Evolutionary conservation across 2,888 invertebrate species (phyloP).

Genomic region (Lithosia quadra): DNA sequence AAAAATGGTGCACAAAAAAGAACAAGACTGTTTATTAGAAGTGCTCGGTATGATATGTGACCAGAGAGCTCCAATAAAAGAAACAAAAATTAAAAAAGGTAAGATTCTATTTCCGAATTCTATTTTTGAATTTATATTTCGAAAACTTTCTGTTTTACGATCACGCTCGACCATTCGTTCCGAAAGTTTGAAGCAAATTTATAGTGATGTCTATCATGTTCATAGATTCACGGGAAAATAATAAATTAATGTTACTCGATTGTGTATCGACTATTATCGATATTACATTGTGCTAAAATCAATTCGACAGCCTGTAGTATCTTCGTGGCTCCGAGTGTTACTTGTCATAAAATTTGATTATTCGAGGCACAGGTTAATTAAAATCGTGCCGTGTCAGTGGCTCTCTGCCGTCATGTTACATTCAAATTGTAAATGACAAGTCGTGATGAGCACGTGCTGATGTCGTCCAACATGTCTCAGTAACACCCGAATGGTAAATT

Average conservation of each 20-base stretch:
- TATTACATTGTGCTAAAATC: constrained; percentile 15
- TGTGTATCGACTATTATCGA: constrained; percentile 18
- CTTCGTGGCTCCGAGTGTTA: constrained; percentile 14
- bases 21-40: constrained; percentile 73
- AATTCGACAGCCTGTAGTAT: constrained; percentile 13
- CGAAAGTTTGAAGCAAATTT: constrained; percentile 35
- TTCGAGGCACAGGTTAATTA: constrained; percentile 45
- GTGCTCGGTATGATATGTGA: constrained; percentile 73
- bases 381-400: constrained; percentile 40
- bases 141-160: constrained; percentile 35
- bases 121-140: constrained; percentile 36
- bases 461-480: constrained; percentile 17
- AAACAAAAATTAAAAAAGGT: constrained; percentile 63
- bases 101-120: constrained; percentile 52
- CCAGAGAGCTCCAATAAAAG: constrained; percentile 60
- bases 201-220: constrained; percentile 21
- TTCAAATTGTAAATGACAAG: constrained; percentile 44
- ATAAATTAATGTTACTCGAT: constrained; percentile 26
- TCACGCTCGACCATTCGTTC: constrained; percentile 29
- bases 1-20: constrained; percentile 73
- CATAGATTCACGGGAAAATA: constrained; percentile 19
- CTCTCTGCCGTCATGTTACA: constrained; percentile 47
- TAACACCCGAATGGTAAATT: constrained; percentile 25
- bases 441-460: constrained; percentile 27
- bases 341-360: constrained; percentile 29